Conservation (phyloP, 1,140 invertebrate species). For the Myzus persicae region DNA sequence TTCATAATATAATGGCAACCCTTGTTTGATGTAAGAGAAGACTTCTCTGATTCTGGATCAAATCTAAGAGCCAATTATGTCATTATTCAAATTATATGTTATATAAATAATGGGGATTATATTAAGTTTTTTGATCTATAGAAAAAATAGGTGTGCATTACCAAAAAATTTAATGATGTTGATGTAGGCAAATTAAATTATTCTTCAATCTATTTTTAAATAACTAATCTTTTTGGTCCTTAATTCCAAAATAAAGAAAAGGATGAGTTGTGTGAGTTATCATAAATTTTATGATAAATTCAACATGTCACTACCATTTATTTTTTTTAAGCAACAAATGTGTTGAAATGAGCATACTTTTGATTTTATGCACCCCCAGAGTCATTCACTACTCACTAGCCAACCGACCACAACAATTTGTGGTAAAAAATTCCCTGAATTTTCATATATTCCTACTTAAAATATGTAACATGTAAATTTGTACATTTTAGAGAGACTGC, state of each 20-base stretch:
- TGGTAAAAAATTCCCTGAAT: not conserved
- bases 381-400: not conserved
- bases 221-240: not conserved
- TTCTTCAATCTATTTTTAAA: not conserved
- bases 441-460: not conserved
- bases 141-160: too few species aligned
- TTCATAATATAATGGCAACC: constrained; percentile 24
- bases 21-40: constrained; percentile 16
- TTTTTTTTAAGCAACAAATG: not conserved
- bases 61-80: constrained; percentile 6
- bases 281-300: not conserved
- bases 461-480: too few species aligned
- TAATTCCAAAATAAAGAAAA: not conserved
- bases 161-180: too few species aligned
- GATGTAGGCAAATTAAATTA: too few species aligned
- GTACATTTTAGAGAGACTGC: not conserved
- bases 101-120: not conserved
- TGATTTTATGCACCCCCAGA: not conserved
- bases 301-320: not conserved
- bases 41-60: constrained; percentile 21
- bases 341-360: not conserved
- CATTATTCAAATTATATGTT: not conserved
- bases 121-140: not conserved
- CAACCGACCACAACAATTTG: not conserved
- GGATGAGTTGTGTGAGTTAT: too few species aligned